These are phyloP conservation scores for Galago senegalensis DNA, from an alignment of 2,797 vertebrate genomes.

Conservation along the genomic window DNA sequence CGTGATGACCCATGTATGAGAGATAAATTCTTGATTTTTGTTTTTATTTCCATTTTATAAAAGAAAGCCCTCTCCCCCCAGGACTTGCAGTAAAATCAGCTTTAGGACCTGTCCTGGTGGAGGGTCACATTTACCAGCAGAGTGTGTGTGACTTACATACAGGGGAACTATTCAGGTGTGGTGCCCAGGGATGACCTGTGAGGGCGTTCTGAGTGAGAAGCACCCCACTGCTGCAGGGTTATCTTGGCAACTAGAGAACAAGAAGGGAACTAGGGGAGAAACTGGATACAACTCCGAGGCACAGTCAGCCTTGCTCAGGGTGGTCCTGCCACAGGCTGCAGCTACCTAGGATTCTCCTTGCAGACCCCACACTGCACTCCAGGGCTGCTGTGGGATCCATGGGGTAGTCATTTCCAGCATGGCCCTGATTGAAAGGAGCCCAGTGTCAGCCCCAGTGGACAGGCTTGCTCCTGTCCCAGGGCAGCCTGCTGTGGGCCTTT, in stretches of 20 bases:
- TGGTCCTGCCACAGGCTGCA: not conserved
- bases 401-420: not conserved
- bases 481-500: not conserved
- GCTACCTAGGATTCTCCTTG: not conserved
- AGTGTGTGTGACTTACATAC: not conserved
- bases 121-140: not conserved
- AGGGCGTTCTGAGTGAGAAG: not conserved
- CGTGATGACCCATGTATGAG: not conserved
- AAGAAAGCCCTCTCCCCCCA: not conserved
- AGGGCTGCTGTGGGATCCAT: not conserved
- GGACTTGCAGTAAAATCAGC: not conserved
- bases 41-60: conserved; percentile 24
- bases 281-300: not conserved
- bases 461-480: conserved; percentile 37
- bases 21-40: not conserved
- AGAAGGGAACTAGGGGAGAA: not conserved
- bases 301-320: not conserved
- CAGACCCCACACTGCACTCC: not conserved
- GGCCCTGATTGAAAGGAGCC: not conserved
- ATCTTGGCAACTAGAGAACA: not conserved
- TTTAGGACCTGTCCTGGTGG: not conserved
- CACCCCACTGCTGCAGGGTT: not conserved
- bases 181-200: not conserved
- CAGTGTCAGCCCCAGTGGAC: not conserved
- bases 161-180: not conserved